Percentiles rank a stretch among this genome's conserved stretches.
phyloP scores from a whole-genome alignment of 2,113 vertebrate genomes.

The Balaeniceps rex region DNA sequence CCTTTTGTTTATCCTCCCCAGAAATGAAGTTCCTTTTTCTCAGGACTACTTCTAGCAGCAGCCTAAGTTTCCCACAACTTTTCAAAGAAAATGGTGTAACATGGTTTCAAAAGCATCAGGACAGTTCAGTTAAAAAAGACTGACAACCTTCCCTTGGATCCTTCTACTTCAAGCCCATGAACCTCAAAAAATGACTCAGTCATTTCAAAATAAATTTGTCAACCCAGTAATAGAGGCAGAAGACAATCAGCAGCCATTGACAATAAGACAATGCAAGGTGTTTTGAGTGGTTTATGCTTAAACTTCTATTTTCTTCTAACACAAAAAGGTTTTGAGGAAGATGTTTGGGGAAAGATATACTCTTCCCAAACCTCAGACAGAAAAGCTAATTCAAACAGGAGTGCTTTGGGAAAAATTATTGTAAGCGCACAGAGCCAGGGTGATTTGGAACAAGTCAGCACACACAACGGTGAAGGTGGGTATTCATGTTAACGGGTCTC shows the following conservation, averaged over 20 bases:
- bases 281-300: not conserved
- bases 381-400: not conserved
- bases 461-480: not conserved
- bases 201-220: not conserved
- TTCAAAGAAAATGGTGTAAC: not conserved
- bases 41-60: not conserved
- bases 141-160: not conserved
- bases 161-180: not conserved
- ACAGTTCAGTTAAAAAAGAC: not conserved
- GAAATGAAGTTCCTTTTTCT: not conserved
- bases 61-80: not conserved
- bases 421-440: not conserved
- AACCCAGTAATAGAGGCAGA: not conserved
- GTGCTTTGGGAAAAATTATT: not conserved
- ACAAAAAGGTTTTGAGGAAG: not conserved
- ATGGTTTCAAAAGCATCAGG: not conserved
- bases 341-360: not conserved
- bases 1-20: not conserved
- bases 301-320: not conserved
- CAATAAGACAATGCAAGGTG: not conserved
- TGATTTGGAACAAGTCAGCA: not conserved
- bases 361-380: not conserved
- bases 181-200: not conserved
- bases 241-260: not conserved
- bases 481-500: not conserved